These are phyloP conservation scores for Aphelenchoides fujianensis DNA, from an alignment of 1,140 invertebrate species.

Conservation along the genomic window DNA sequence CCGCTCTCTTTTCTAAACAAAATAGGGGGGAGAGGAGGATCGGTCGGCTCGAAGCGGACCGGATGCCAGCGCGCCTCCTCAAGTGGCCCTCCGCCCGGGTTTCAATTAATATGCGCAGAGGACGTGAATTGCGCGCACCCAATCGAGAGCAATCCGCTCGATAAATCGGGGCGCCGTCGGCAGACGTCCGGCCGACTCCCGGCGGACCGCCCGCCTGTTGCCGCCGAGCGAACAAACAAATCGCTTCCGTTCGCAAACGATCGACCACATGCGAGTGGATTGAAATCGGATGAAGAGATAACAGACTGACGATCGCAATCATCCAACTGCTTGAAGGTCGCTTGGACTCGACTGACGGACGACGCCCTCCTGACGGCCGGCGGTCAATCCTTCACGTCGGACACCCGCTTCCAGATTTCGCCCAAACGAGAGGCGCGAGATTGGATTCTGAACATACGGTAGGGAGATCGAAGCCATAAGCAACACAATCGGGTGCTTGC, in stretches of 20 bases:
- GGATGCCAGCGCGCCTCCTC: not conserved
- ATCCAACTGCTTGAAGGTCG: no score
- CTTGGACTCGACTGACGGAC: constrained; percentile 28
- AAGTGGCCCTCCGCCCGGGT: not conserved
- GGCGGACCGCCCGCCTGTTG: no score
- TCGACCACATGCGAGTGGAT: not conserved
- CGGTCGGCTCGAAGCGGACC: no score
- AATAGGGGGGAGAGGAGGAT: no score
- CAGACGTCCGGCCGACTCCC: no score
- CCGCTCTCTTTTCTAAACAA: not conserved
- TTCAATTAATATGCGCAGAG: constrained; percentile 5
- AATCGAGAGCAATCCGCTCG: no score
- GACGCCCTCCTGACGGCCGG: constrained; percentile 28
- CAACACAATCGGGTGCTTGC: constrained; percentile 1
- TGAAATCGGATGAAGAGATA: constrained; percentile 1
- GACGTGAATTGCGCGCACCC: not conserved
- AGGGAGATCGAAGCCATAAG: not conserved
- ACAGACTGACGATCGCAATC: no score
- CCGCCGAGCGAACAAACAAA: not conserved
- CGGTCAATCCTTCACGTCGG: constrained; percentile 26
- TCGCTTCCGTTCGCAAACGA: not conserved
- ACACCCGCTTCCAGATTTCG: constrained; percentile 30
- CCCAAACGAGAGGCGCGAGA: constrained; percentile 26
- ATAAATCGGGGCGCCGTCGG: no score
- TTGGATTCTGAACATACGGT: constrained; percentile 30